Evolutionary conservation across 1,140 invertebrate genomes (phyloP), one percentile per base, ranked within the genome.

Genomic region (Asbolus verrucosus): DNA sequence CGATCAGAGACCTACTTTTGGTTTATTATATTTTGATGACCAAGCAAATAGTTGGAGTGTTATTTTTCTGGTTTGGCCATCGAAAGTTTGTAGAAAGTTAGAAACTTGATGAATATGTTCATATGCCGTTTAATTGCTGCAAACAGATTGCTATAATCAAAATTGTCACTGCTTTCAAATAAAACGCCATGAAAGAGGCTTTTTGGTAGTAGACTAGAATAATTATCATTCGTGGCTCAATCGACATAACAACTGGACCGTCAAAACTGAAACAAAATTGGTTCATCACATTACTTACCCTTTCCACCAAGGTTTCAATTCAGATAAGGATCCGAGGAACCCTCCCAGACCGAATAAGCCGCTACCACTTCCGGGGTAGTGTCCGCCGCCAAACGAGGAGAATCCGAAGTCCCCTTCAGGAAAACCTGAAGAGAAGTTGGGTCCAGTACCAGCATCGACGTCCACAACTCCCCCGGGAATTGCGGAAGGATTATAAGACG

Each of bases 281-380:
- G 4, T 61, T 65, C 18, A 43, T 39, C 8, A 30, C 65, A 11
- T 11, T 14, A 74, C 83, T 84, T 73, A 85, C 84, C 84, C 84
- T 73, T 85, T 84, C 79, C 79, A 81, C 84, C 84, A 85, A 67
- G 81, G 83, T 63, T 81, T 78, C 16, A 70, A 43, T 0, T 75
- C 73, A 13, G 66, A 36, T 11, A 71, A 16, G 4, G 46, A 54
- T 3, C 73, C 71, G 30, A 78, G 75, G 60, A 77, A 71, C 54
- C 76, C 76, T 8, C 73, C 73, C 8, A 77, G 67, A 0, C 77
- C 76, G 41, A 78, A 72, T 15, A 75, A 62, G 13, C 69, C 65
- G 18, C 67, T 66, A 11, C 65, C 67, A 18, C 38, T 15, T 16
- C 61, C 31, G 33, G 76, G 71, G 15, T 54, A 36, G 4, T 71